Percentiles rank a stretch among this genome's conserved stretches.
Conservation (phyloP, 2,888 invertebrate genomes). For the Cacoxenus indagator region DNA sequence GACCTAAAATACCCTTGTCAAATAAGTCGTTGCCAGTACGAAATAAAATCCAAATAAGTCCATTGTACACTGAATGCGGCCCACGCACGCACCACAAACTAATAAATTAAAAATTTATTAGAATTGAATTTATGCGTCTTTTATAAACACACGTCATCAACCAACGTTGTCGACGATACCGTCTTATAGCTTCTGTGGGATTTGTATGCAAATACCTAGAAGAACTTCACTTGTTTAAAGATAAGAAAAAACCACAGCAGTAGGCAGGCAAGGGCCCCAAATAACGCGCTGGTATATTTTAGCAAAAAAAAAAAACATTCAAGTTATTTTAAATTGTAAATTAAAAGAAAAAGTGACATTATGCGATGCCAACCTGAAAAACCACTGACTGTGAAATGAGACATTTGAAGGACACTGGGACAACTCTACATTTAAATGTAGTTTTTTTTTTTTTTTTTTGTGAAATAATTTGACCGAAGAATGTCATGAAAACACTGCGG, state of each 20-base stretch:
- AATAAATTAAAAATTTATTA: slow-evolving; percentile 14
- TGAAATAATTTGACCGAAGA: neutral
- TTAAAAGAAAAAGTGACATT: slow-evolving; percentile 1
- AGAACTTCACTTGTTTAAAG: neutral
- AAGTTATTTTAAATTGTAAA: slow-evolving; percentile 10
- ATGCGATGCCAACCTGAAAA: neutral
- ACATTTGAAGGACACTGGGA: no score
- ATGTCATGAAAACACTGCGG: neutral
- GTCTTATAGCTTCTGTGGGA: neutral
- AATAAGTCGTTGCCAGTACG: no score
- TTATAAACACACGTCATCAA: neutral
- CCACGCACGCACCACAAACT: neutral
- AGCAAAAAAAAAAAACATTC: neutral
- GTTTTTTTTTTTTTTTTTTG: neutral
- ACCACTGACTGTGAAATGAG: slow-evolving; percentile 6
- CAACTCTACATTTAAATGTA: neutral
- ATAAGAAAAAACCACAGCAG: neutral
- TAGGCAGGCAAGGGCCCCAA: neutral
- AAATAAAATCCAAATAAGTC: no score
- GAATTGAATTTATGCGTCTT: neutral
- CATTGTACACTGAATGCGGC: no score
- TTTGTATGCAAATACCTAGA: neutral
- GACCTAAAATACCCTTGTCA: neutral
- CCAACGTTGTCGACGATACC: neutral
- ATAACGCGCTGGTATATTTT: neutral